Evolutionary conservation across 1,140 invertebrate genomes (phyloP), one percentile per base, ranked within the genome.

Genomic region (Brevipalpus yothersi): DNA sequence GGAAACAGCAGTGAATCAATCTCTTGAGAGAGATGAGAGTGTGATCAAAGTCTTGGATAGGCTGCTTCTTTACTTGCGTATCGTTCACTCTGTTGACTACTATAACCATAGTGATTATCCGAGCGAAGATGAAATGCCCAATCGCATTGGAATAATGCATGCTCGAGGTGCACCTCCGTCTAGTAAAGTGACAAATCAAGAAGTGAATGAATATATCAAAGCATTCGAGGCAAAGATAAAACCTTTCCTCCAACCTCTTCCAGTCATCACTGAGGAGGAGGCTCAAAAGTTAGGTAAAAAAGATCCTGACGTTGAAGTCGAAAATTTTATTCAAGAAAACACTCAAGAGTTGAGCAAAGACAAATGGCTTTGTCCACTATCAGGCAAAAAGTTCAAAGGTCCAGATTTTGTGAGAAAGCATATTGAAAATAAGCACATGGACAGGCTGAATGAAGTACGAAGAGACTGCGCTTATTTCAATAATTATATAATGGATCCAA

Each of bases 41-140:
- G 67, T 91, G 19, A 75, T 86, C 12, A 78, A 78, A 64, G 81
- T 83, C 39, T 69, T 87, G 53, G 86, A 88, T 68, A 74, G 82
- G 42, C 77, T 99, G 47, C 78, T 98, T 41, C 71, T 97, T 11
- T 99, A 99, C 70, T 72, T 99, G 62, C 79, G 95, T 42, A 80
- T 98, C 53, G 95, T 99, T 0, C 92, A 99, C 73, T 97, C 92
- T 0, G 84, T 98, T 53, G 95, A 99, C 72, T 99, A 93, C 69
- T 99, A 99, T 70, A 95, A 93, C 73, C 88, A 93, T 66, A 91
- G 86, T 67, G 93, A 99, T 67, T 99, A 99, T 75, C 89, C 92
- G 0, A 94, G 95, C 69, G 95, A 99, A 73, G 94, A 99, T 72
- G 92, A 95, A 69, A 99, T 99, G 94, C 95, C 95, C 0, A 96